phyloP scores from a whole-genome alignment of 1,140 invertebrate genomes.

The Pseudomyrmex pallidus region DNA sequence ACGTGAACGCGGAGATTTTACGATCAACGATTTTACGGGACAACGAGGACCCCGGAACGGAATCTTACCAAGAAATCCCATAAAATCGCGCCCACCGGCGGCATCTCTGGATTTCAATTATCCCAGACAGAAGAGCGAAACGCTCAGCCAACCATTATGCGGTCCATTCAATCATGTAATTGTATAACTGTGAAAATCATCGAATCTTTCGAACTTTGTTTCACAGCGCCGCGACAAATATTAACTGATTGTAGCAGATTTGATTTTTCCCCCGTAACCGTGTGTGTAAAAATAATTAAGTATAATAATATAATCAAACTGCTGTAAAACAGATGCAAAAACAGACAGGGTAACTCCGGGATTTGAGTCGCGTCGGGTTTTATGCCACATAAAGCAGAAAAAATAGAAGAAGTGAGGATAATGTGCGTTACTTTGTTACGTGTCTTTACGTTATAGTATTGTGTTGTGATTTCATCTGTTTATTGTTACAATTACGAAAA shows the following conservation, averaged over 20 bases:
- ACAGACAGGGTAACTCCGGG: no score
- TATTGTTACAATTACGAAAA: no score
- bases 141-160: constrained; percentile 74
- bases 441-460: no score
- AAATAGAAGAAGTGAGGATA: no score
- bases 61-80: constrained; percentile 71
- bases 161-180: constrained; percentile 80
- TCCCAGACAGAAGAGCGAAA: constrained; percentile 64
- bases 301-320: no score
- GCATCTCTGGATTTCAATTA: constrained; percentile 82
- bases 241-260: no score
- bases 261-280: constrained; percentile 2
- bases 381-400: no score
- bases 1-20: constrained; percentile 61
- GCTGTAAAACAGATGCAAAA: no score
- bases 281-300: no score
- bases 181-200: constrained; percentile 77
- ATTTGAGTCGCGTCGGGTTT: no score
- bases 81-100: constrained; percentile 68
- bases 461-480: no score
- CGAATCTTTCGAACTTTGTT: constrained; percentile 50
- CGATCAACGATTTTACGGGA: constrained; percentile 12
- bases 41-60: background rate
- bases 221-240: background rate
- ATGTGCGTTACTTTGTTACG: no score